Base-by-base conservation (phyloP, 2,888 invertebrate species). In the Aleiodes alternator region DNA sequence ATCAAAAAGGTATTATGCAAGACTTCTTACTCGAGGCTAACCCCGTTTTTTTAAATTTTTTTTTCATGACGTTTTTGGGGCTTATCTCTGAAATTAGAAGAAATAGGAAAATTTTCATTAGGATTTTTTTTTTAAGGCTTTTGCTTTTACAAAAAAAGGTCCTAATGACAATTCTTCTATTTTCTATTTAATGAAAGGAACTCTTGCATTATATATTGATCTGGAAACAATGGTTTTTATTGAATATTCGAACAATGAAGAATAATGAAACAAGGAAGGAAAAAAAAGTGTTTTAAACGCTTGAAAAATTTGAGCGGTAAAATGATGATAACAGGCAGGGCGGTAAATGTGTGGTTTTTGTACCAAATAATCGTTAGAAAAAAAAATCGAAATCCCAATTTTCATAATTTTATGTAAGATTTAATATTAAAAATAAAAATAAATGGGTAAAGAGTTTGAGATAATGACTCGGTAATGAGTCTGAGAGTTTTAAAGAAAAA, bases 291-390 rank as follows among this genome's bases (percentile, higher is more conserved):
- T 64, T 8, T 23, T n/a, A n/a, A 34, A 16, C 38, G 61, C n/a
- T 61, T 9, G 23, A 23, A 61, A 55, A 61, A 61, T 61, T 61
- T 61, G 38, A 61, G 16, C 48, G 64, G 48, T 64, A 43, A 48
- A 56, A 43, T 64, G 43, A 64, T 64, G 7, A 38, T 64, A 38
- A 43, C 43, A 64, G 64, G 64, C 64, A 64, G 64, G 64, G 48
- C 38, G 38, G 55, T 23, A 34, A n/a, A 61, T 64, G 64, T 64
- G 64, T 64, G 64, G 14, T 64, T 64, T 23, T 31, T 64, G 8
- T 9, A 43, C 43, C 8, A 48, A 23, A 38, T 23, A 43, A 48
- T 31, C 23, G n/a, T 34, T 23, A 23, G 1, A 23, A 23, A 23
- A 23, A 23, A 23, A 38, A 38, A 43, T 11, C 8, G 23, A 1